Evolutionary conservation across 2,113 vertebrate genomes (phyloP), one percentile per base, ranked within the genome.

Genomic region (Octodon degus): DNA sequence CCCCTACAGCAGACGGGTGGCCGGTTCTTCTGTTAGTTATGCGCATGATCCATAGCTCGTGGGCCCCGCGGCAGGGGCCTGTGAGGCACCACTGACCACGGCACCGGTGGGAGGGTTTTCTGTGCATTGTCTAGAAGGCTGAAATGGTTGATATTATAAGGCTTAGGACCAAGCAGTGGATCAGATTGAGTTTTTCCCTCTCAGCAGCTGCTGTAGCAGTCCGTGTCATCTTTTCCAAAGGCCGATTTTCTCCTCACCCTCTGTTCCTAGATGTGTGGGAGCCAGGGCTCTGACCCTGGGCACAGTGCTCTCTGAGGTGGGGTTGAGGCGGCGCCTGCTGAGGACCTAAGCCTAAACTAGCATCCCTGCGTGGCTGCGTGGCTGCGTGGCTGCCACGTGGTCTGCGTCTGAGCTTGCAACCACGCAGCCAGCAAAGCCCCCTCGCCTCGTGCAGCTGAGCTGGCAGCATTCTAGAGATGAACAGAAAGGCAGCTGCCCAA

Each of bases 21-120:
- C 68, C 1, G 43, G 40, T 22, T 37, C 65, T 37, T 67, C 67
- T 68, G 0, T 34, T 30, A 5, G 7, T 37, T 19, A 55, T 30
- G 22, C 14, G 13, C 19, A 11, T 25, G 27, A 13, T 34, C 40
- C 9, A 37, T 0, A 76, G 34, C 4, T 27, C 2, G 0, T 11
- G 8, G 62, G 34, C 19, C 20, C 76, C 16, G 0, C 25, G 32
- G 72, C 30, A 37, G 70, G 60, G 40, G 19, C 10, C 80, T 9
- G 16, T 53, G 12, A 27, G 77, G 19, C 30, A 9, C 62, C 30
- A 9, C 62, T 67, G 30, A 37, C 77, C n/a, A n/a, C 12, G 4
- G 25, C 6, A 3, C 10, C 17, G 3, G 63, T 87, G n/a, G 20
- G 14, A 86, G 19, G n/a, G 1, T 47, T 88, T 70, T 95, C 79